These are phyloP conservation scores for Carassius carassius DNA, from an alignment of 2,113 vertebrate genomes.

Conservation along the genomic window DNA sequence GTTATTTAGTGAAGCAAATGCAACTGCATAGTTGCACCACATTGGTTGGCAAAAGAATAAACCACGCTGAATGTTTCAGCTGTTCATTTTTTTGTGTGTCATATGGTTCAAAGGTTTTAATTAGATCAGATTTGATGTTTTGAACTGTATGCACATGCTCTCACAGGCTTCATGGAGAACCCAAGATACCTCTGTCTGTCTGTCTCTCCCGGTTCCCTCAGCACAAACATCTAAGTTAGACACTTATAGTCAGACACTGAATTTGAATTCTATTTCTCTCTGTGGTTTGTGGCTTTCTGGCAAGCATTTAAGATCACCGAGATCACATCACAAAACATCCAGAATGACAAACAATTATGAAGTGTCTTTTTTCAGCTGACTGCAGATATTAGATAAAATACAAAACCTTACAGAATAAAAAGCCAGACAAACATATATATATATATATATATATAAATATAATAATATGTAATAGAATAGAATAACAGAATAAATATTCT, in stretches of 20 bases:
- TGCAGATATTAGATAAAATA: neutral
- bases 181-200: slow-evolving; percentile 13
- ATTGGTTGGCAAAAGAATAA: slow-evolving; percentile 20
- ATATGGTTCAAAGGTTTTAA: slow-evolving; percentile 50
- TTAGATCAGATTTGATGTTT: slow-evolving; percentile 21
- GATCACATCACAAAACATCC: slow-evolving; percentile 33
- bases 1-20: slow-evolving; percentile 34
- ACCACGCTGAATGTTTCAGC: slow-evolving; percentile 12
- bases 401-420: neutral
- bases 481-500: too few relatives aligned
- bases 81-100: slow-evolving; percentile 9
- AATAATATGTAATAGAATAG: too few relatives aligned
- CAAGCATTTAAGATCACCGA: slow-evolving; percentile 21
- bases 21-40: slow-evolving; percentile 43
- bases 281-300: slow-evolving; percentile 25
- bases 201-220: slow-evolving; percentile 6
- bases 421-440: neutral
- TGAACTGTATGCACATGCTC: slow-evolving; percentile 22
- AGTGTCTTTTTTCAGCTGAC: neutral
- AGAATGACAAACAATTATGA: slow-evolving; percentile 12
- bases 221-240: slow-evolving; percentile 16
- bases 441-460: too few relatives aligned
- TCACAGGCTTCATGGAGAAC: slow-evolving; percentile 39
- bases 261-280: slow-evolving; percentile 20
- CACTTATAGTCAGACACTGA: slow-evolving; percentile 17